These are phyloP conservation scores for Caenorhabditis drosophilae DNA, from an alignment of 2,888 invertebrate genomes.

Conservation along the genomic window DNA sequence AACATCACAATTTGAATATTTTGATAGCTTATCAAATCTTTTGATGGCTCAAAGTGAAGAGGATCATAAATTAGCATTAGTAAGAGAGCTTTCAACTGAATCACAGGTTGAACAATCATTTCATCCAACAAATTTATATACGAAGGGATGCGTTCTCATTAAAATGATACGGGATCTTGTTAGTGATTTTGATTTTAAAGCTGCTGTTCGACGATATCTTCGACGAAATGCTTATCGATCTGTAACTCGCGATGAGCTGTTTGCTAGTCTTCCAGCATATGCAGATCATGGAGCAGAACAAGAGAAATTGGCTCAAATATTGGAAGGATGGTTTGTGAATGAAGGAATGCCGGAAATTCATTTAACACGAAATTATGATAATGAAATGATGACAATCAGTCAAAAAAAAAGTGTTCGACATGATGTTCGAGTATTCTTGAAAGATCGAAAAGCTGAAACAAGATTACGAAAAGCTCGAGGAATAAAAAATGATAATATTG, in stretches of 20 bases:
- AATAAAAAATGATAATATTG: no score
- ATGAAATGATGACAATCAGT: conserved; percentile 44
- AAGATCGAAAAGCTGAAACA: conserved; percentile 18
- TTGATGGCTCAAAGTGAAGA: conserved; percentile 25
- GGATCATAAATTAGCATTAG: conserved; percentile 43
- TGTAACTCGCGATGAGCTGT: conserved; percentile 56
- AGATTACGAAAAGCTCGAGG: conserved; percentile 6
- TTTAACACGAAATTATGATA: conserved; percentile 63
- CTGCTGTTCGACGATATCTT: conserved; percentile 55
- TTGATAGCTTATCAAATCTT: conserved; percentile 19
- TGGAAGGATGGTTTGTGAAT: conserved; percentile 66
- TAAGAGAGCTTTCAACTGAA: conserved; percentile 80
- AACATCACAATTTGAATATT: conserved; percentile 61
- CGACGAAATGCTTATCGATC: conserved; percentile 58
- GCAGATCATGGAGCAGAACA: conserved; percentile 66
- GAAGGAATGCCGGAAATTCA: conserved; percentile 65
- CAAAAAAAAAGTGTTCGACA: conserved; percentile 33
- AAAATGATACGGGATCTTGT: conserved; percentile 63
- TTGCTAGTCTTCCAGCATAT: conserved; percentile 57
- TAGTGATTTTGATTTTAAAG: conserved; percentile 57
- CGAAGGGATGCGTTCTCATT: conserved; percentile 65
- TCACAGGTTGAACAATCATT: conserved; percentile 87
- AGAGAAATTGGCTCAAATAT: conserved; percentile 16
- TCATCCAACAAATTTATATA: conserved; percentile 69
- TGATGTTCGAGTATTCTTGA: conserved; percentile 29